Conservation (phyloP, 2,113 vertebrate genomes). For the Thunnus maccoyii region DNA sequence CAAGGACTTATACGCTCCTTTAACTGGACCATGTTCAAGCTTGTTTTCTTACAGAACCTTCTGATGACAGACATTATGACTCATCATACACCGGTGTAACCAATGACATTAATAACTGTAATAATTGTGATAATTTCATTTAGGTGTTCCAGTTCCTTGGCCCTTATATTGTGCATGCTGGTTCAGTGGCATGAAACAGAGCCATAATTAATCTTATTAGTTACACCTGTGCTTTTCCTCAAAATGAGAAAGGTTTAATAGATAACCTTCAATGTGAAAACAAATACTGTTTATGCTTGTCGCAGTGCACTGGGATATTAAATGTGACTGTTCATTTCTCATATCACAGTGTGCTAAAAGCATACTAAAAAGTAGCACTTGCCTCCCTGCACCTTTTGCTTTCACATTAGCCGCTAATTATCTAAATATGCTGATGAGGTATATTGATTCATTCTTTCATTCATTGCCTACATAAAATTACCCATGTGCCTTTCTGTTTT, state of each 20-base stretch:
- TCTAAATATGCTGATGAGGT: background rate
- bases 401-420: background rate
- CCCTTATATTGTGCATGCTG: background rate
- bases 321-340: background rate
- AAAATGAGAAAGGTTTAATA: slow-evolving; percentile 7
- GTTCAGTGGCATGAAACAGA: background rate
- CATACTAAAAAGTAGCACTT: background rate
- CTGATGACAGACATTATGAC: too few relatives aligned
- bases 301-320: background rate
- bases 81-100: background rate
- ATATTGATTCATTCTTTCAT: slow-evolving; percentile 28
- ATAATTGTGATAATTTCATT: background rate
- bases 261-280: slow-evolving; percentile 1
- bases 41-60: slow-evolving; percentile 7
- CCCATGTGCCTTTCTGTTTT: background rate
- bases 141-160: background rate
- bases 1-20: background rate
- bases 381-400: background rate
- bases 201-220: slow-evolving; percentile 12
- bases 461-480: slow-evolving; percentile 36
- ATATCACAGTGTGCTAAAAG: slow-evolving; percentile 6
- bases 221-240: slow-evolving; percentile 7
- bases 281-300: background rate
- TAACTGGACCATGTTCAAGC: background rate
- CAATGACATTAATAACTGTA: background rate